Conservation (phyloP, 2,113 vertebrate genomes). For the Apodemus speciosus region DNA sequence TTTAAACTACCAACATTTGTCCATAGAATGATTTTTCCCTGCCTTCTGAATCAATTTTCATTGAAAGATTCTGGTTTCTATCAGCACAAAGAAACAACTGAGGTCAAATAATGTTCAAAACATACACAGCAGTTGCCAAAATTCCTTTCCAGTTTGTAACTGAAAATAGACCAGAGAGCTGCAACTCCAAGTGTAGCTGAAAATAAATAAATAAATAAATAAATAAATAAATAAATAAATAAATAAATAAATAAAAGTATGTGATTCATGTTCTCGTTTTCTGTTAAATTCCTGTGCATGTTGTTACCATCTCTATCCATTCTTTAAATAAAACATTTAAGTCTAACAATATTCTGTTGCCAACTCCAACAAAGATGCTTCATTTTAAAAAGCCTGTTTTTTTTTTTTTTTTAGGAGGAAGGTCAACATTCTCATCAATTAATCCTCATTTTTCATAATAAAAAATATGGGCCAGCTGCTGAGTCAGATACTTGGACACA, state of each 20-base stretch:
- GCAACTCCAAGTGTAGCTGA: not conserved
- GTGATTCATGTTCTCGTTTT: not conserved
- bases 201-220: not conserved
- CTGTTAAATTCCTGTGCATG: not conserved
- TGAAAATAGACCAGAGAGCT: conserved; percentile 17
- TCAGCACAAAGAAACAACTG: conserved; percentile 30
- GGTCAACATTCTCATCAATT: conserved; percentile 77
- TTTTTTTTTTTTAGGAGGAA: conserved; percentile 65
- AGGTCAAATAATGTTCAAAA: conserved; percentile 57
- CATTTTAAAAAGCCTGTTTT: conserved; percentile 47
- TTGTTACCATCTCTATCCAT: conserved; percentile 19
- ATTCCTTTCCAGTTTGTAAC: conserved; percentile 34
- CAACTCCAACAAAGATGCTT: conserved; percentile 60
- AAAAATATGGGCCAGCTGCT: conserved; percentile 79
- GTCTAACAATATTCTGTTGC: not conserved
- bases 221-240: no score
- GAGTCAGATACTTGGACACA: conserved; percentile 77
- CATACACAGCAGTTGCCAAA: not conserved
- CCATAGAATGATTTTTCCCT: conserved; percentile 38
- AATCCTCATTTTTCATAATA: conserved; percentile 75
- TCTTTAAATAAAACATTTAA: conserved; percentile 60
- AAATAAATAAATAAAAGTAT: no score
- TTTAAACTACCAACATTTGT: conserved; percentile 15
- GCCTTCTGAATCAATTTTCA: conserved; percentile 7
- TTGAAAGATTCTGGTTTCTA: conserved; percentile 25